Percentiles rank a stretch among this genome's conserved stretches.
Conservation (phyloP, 64 coral and sea anemone genomes). For the Actinia equina region DNA sequence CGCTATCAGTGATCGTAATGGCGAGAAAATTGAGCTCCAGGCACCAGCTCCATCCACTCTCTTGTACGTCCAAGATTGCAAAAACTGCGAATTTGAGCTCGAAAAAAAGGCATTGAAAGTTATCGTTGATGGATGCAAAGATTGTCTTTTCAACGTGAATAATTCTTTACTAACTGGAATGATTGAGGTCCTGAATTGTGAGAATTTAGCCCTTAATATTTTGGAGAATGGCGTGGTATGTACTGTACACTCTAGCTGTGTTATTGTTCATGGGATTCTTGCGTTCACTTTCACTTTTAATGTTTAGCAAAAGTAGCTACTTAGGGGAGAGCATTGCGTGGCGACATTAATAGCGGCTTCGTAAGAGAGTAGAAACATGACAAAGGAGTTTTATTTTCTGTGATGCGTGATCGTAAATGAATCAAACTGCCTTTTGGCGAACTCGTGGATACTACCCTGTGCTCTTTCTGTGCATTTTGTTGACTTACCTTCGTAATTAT, state of each 20-base stretch:
- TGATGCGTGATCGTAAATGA: too few relatives aligned
- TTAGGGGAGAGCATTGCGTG: too few relatives aligned
- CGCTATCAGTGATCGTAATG: conserved; percentile 29
- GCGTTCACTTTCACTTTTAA: neutral
- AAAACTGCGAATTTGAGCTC: conserved; percentile 38
- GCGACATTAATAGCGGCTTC: too few relatives aligned
- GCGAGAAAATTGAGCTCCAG: conserved; percentile 29
- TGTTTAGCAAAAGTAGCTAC: too few relatives aligned
- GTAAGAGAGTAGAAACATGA: too few relatives aligned
- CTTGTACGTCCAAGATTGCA: conserved; percentile 47
- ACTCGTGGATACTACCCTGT: too few relatives aligned
- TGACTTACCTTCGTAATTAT: too few relatives aligned
- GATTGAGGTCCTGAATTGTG: conserved; percentile 43
- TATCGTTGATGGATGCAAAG: conserved; percentile 27
- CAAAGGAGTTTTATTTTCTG: too few relatives aligned
- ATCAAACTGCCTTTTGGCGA: too few relatives aligned
- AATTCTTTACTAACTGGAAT: conserved; percentile 30
- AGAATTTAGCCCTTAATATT: conserved; percentile 47
- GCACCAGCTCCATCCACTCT: conserved; percentile 4
- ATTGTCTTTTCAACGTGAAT: conserved; percentile 43
- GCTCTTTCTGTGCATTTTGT: too few relatives aligned
- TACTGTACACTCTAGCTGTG: neutral
- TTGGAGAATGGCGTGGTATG: conserved; percentile 39
- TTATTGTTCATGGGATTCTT: neutral
- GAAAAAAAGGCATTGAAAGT: conserved; percentile 45